These are phyloP conservation scores for Ephydatia muelleri DNA, from an alignment of 37 sponge, comb jelly and placozoan species.

Conservation along the genomic window DNA sequence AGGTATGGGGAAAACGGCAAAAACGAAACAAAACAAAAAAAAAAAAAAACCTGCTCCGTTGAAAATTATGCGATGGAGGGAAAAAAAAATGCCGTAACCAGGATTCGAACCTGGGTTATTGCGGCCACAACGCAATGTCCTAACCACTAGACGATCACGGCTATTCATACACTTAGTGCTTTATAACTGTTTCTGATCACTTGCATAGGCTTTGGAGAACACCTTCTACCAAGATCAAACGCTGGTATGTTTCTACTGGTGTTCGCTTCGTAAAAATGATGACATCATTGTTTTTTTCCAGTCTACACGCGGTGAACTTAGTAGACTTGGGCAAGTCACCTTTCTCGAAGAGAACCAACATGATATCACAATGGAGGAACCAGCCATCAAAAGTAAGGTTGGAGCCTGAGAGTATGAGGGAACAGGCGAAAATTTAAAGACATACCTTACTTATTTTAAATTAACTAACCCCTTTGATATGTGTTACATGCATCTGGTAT, in stretches of 20 bases:
- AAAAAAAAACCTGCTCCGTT: not conserved
- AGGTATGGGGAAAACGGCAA: too few species aligned
- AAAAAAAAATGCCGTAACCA: conserved; percentile 92
- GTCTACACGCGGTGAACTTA: not conserved
- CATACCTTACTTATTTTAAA: too few species aligned
- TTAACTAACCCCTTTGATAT: too few species aligned
- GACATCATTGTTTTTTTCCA: not conserved
- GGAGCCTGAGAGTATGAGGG: too few species aligned
- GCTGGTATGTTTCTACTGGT: not conserved
- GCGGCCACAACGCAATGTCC: conserved; percentile 97
- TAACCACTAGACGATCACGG: conserved; percentile 99
- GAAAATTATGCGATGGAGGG: too few species aligned
- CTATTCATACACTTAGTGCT: not conserved
- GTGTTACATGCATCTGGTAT: too few species aligned
- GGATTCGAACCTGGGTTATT: conserved; percentile 97
- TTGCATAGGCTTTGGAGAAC: not conserved
- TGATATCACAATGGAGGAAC: conserved; percentile 1
- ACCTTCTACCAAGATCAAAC: not conserved
- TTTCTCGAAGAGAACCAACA: not conserved
- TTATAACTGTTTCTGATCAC: not conserved
- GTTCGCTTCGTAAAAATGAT: too few species aligned
- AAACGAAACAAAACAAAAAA: not conserved
- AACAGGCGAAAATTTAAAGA: too few species aligned
- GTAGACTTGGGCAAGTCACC: not conserved
- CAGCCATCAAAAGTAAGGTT: not conserved